A percentile compares a stretch with the other conserved stretches of the same genome.
phyloP scores from a whole-genome alignment of 1,140 invertebrate species.

The Zaprionus ghesquierei region DNA sequence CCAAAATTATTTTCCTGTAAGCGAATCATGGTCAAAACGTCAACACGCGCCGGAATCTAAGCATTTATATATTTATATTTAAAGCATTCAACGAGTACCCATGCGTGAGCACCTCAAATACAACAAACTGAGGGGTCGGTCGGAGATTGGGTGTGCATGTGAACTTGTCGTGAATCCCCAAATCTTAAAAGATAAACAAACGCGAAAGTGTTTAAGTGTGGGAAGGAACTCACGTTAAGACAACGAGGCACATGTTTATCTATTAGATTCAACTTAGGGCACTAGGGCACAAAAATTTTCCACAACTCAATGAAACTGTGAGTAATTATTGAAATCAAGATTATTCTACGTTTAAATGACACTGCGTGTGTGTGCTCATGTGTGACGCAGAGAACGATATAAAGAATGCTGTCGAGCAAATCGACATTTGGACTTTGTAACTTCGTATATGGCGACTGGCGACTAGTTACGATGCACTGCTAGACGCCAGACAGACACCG shows the following conservation, averaged over 20 bases:
- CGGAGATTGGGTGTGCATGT: constrained; percentile 40
- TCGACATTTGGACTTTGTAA: constrained; percentile 61
- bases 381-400: constrained; percentile 36
- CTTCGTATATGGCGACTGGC: neutral
- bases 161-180: constrained; percentile 52
- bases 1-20: constrained; percentile 11
- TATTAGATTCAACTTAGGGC: neutral
- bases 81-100: constrained; percentile 6
- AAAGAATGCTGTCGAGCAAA: constrained; percentile 31
- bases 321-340: constrained; percentile 44
- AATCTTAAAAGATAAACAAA: constrained; percentile 41
- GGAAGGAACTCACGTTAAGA: constrained; percentile 12
- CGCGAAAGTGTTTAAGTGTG: constrained; percentile 35
- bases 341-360: constrained; percentile 18
- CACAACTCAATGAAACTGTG: neutral
- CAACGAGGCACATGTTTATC: constrained; percentile 16
- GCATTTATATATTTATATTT: constrained; percentile 16
- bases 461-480: constrained; percentile 33
- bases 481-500: constrained; percentile 52
- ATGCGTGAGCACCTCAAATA: neutral
- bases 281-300: constrained; percentile 13
- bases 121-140: neutral
- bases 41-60: constrained; percentile 35
- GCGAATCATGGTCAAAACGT: constrained; percentile 45
- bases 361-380: neutral